Evolutionary conservation across 2,113 vertebrate genomes (phyloP).

Genomic region (Pterophyllum scalare): DNA sequence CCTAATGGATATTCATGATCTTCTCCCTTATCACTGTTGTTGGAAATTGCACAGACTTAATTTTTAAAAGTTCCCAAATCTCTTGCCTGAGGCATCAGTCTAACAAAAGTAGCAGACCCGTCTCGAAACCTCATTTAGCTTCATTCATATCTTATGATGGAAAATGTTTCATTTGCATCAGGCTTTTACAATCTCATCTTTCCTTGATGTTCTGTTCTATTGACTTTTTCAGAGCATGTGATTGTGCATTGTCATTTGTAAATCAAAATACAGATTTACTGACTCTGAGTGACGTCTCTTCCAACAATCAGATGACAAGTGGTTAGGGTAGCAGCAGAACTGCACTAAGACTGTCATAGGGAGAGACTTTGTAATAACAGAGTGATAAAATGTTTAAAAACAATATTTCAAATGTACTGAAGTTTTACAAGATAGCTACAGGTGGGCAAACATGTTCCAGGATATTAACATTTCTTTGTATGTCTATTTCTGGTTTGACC

Average conservation of each 20-base stretch:
- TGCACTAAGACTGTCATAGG: neutral
- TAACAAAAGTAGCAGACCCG: neutral
- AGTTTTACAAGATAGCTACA: neutral
- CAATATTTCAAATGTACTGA: neutral
- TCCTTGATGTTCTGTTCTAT: neutral
- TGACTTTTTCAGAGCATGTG: neutral
- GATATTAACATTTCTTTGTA: neutral
- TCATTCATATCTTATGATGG: constrained; percentile 14
- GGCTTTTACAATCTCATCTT: constrained; percentile 1
- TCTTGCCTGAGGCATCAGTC: neutral
- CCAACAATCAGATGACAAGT: neutral
- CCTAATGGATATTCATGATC: constrained; percentile 50
- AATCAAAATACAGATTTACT: neutral
- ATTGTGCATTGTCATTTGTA: neutral
- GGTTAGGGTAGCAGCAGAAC: neutral
- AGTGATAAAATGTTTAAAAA: neutral
- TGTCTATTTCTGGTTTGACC: neutral
- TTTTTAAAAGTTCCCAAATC: constrained; percentile 6
- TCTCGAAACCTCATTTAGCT: constrained; percentile 8
- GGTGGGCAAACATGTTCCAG: neutral
- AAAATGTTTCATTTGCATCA: constrained; percentile 13
- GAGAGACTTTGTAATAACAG: neutral
- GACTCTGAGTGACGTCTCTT: neutral
- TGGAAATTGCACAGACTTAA: neutral
- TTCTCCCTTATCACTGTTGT: neutral